These are phyloP conservation scores for Paraplagusia blochii DNA, from an alignment of 2,113 vertebrate genomes.

Conservation along the genomic window DNA sequence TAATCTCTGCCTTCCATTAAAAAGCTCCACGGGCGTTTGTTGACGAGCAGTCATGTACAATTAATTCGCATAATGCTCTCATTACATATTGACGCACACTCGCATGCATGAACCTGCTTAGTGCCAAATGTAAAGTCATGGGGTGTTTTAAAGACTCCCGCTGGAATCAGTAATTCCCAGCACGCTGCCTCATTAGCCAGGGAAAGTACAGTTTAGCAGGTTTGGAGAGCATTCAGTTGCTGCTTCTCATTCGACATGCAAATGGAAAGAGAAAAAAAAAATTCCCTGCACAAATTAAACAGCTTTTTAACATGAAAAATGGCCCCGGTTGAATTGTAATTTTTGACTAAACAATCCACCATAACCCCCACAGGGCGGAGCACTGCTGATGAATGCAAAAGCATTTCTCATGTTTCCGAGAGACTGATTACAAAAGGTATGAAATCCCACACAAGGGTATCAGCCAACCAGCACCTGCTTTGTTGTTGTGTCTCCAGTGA, in stretches of 20 bases:
- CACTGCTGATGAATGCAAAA: conserved; percentile 72
- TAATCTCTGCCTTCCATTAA: conserved; percentile 25
- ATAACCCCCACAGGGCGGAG: conserved; percentile 49
- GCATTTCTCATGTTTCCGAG: conserved; percentile 51
- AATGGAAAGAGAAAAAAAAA: conserved; percentile 63
- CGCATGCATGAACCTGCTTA: conserved; percentile 17
- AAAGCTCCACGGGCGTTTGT: conserved; percentile 11
- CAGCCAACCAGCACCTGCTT: conserved; percentile 16
- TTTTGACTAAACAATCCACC: conserved; percentile 74
- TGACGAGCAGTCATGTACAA: conserved; percentile 24
- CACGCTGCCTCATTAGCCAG: conserved; percentile 69
- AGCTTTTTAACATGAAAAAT: conserved; percentile 78
- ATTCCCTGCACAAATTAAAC: conserved; percentile 77
- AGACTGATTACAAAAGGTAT: conserved; percentile 52
- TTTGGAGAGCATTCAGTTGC: conserved; percentile 62
- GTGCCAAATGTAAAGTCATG: conserved; percentile 50
- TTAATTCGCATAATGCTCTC: conserved; percentile 7
- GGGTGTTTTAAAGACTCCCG: conserved; percentile 61
- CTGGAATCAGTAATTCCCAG: conserved; percentile 54
- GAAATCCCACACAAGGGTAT: conserved; percentile 30
- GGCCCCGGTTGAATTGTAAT: conserved; percentile 75
- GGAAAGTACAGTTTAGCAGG: conserved; percentile 64
- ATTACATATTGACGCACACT: conserved; percentile 2
- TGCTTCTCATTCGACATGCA: conserved; percentile 75
- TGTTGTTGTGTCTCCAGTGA: not conserved